Percentiles rank a stretch among this genome's conserved stretches.
These are phyloP conservation scores for Tamias sibiricus DNA, from an alignment of 2,113 vertebrate species.

Conservation along the genomic window DNA sequence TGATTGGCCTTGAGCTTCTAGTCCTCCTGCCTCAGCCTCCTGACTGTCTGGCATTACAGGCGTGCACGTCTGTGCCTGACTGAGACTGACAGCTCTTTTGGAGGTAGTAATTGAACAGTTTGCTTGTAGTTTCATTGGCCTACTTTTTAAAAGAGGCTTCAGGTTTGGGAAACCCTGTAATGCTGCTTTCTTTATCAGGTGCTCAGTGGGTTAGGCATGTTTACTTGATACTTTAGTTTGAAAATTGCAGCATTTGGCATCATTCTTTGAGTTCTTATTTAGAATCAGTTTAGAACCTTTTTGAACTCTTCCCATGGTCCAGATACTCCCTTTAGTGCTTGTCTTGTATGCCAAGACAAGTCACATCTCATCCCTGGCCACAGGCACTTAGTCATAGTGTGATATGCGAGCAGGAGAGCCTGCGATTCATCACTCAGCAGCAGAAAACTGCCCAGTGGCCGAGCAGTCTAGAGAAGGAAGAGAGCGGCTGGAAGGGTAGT, in stretches of 20 bases:
- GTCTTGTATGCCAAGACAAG: neutral
- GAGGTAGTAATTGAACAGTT: neutral
- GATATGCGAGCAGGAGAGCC: neutral
- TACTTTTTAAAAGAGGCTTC: neutral
- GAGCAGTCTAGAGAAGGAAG: neutral
- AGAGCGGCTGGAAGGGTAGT: neutral
- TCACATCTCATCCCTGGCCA: neutral
- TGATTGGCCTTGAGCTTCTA: neutral
- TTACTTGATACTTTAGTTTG: neutral
- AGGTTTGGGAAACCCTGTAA: neutral
- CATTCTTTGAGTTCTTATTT: conserved; percentile 27
- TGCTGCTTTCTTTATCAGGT: neutral
- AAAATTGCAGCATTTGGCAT: neutral
- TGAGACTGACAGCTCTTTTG: neutral
- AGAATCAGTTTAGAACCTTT: conserved; percentile 35
- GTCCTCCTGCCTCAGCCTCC: neutral
- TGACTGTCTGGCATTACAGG: too few relatives aligned
- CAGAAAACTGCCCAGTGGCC: neutral
- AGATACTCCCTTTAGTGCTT: neutral
- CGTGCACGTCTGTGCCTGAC: too few relatives aligned
- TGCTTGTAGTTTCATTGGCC: neutral
- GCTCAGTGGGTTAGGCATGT: neutral
- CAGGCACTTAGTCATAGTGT: conserved; percentile 44
- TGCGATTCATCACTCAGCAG: neutral
- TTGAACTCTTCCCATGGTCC: neutral